Percentiles rank a stretch among this genome's conserved stretches.
Evolutionary conservation across 2,888 invertebrate species (phyloP).

Genomic region (Chironomus riparius): DNA sequence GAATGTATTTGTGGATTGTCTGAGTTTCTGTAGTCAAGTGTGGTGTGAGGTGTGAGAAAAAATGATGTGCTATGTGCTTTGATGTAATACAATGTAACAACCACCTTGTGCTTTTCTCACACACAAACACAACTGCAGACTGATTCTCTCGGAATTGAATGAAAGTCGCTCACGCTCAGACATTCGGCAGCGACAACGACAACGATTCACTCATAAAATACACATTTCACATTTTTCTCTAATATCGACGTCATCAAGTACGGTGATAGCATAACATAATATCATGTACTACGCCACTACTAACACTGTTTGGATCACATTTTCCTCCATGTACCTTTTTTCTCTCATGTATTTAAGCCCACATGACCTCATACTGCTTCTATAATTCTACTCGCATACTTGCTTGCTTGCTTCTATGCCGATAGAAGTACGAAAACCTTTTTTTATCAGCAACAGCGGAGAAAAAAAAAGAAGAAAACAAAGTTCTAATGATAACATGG

Average conservation of each 20-base stretch:
- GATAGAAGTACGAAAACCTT: neutral
- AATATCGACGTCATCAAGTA: constrained; percentile 8
- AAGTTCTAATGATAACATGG: neutral
- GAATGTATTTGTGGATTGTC: neutral
- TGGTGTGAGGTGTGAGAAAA: no score
- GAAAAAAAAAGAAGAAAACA: neutral
- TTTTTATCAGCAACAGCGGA: neutral
- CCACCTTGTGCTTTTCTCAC: constrained; percentile 8
- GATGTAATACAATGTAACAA: constrained; percentile 9
- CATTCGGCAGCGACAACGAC: neutral
- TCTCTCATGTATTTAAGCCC: no score
- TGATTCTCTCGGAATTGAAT: neutral
- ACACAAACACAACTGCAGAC: neutral
- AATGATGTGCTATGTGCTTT: no score
- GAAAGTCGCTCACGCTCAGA: neutral
- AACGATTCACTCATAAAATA: neutral
- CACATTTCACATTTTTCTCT: neutral
- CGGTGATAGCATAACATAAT: constrained; percentile 25
- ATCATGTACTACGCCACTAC: constrained; percentile 15
- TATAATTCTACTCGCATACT: no score
- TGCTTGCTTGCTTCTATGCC: neutral
- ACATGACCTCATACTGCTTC: neutral
- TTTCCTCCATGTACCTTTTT: no score
- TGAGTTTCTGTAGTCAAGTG: no score
- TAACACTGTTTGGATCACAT: neutral